Evolutionary conservation across 2,113 vertebrate genomes (phyloP).

Genomic region (Cepphus grylle): DNA sequence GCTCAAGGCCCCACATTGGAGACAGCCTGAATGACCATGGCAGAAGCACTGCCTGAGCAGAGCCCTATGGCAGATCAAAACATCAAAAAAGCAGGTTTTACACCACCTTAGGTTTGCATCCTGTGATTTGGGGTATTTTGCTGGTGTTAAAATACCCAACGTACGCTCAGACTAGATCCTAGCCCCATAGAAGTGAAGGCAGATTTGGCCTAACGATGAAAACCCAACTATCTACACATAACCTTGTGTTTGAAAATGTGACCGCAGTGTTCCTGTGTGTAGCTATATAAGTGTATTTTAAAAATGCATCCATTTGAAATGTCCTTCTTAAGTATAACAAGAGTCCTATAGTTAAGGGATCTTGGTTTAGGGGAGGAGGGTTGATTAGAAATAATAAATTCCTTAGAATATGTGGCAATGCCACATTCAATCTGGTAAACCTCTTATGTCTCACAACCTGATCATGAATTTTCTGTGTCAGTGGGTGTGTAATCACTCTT

Average conservation of each 20-base stretch:
- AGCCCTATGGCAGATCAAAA: background rate
- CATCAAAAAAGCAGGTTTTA: background rate
- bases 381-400: constrained; percentile 62
- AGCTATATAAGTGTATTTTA: background rate
- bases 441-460: constrained; percentile 61
- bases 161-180: background rate
- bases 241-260: background rate
- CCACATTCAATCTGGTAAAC: constrained; percentile 61
- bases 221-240: background rate
- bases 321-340: background rate
- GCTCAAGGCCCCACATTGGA: background rate
- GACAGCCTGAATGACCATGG: background rate
- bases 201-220: background rate
- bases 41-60: background rate
- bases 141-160: background rate
- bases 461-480: constrained; percentile 62
- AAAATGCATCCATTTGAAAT: background rate
- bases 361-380: constrained; percentile 44
- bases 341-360: constrained; percentile 13
- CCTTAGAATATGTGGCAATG: constrained; percentile 30
- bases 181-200: background rate
- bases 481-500: constrained; percentile 60
- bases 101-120: background rate
- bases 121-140: background rate
- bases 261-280: background rate